Percentiles rank a stretch among this genome's conserved stretches.
phyloP scores from a whole-genome alignment of 2,113 vertebrate genomes.

The Paralichthys olivaceus region DNA sequence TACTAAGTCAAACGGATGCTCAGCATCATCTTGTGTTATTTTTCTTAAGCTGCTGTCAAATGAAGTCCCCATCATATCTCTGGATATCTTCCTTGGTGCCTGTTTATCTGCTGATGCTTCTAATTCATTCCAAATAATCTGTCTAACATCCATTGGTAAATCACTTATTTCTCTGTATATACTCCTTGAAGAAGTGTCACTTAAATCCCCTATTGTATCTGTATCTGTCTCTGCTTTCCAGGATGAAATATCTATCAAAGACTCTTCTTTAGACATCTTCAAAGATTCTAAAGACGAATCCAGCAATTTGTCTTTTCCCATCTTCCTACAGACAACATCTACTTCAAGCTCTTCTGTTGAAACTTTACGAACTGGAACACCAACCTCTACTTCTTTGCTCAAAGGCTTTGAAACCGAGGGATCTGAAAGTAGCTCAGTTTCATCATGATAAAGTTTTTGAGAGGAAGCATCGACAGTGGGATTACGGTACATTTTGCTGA shows the following conservation, averaged over 20 bases:
- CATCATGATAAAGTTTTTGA: slow-evolving; percentile 65
- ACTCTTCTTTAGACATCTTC: slow-evolving; percentile 51
- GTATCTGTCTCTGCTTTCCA: slow-evolving; percentile 58
- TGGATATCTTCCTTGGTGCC: slow-evolving; percentile 52
- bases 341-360: slow-evolving; percentile 55
- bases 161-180: slow-evolving; percentile 63
- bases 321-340: slow-evolving; percentile 52
- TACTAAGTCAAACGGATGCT: slow-evolving; percentile 45
- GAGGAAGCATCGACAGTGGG: slow-evolving; percentile 59
- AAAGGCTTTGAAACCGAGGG: slow-evolving; percentile 50
- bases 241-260: slow-evolving; percentile 34
- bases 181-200: slow-evolving; percentile 57
- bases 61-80: slow-evolving; percentile 63
- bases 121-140: slow-evolving; percentile 65
- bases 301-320: slow-evolving; percentile 48
- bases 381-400: slow-evolving; percentile 56
- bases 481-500: slow-evolving; percentile 61
- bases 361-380: slow-evolving; percentile 50
- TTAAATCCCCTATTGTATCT: slow-evolving; percentile 49
- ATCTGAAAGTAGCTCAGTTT: slow-evolving; percentile 68
- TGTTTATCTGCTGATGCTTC: slow-evolving; percentile 46
- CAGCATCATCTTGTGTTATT: slow-evolving; percentile 58
- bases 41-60: slow-evolving; percentile 66
- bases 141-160: slow-evolving; percentile 64
- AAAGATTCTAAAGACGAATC: slow-evolving; percentile 53